phyloP scores from a whole-genome alignment of 2,797 vertebrate species.

The Carcharodon carcharias region DNA sequence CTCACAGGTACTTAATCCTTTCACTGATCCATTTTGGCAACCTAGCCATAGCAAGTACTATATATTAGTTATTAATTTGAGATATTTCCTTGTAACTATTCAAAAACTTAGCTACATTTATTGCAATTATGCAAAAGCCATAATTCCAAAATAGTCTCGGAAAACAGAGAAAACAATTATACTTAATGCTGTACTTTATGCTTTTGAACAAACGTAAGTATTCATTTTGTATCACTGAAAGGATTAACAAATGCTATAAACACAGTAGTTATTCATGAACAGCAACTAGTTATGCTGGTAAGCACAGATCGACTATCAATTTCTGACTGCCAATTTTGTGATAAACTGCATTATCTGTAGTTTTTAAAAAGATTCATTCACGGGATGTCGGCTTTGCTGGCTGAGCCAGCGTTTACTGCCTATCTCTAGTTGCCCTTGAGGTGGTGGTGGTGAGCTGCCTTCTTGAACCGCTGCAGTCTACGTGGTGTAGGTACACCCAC shows the following conservation, averaged over 20 bases:
- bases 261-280: neutral
- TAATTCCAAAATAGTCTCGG: neutral
- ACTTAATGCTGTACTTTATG: neutral
- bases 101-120: neutral
- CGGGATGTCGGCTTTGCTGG: too few relatives aligned
- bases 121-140: neutral
- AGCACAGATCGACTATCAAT: neutral
- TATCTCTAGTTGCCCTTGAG: too few relatives aligned
- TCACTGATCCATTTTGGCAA: neutral
- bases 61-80: neutral
- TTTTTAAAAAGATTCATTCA: too few relatives aligned
- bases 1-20: neutral
- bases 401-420: too few relatives aligned
- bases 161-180: neutral
- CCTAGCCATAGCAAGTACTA: neutral
- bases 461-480: too few relatives aligned
- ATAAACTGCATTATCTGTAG: neutral
- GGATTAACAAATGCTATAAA: neutral
- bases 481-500: too few relatives aligned
- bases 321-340: neutral
- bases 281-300: neutral
- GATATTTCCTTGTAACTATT: neutral
- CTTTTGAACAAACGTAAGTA: neutral
- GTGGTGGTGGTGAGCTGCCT: too few relatives aligned
- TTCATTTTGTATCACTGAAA: neutral